Evolutionary conservation across 2,888 invertebrate species (phyloP).

Genomic region (Rhopalosiphum nymphaeae): DNA sequence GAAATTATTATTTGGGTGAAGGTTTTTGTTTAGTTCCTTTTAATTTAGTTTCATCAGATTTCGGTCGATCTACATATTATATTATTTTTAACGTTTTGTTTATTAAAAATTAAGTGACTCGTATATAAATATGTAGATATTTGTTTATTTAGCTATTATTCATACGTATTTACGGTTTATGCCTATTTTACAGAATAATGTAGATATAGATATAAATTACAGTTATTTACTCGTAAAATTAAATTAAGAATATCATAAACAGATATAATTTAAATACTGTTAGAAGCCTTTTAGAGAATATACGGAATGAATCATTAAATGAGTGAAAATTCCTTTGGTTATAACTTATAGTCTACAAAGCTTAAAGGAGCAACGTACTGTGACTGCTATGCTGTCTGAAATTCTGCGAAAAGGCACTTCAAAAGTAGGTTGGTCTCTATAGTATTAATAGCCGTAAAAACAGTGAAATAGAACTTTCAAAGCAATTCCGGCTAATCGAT

Average conservation of each 20-base stretch:
- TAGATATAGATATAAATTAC: background rate
- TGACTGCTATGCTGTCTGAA: background rate
- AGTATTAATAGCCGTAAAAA: background rate
- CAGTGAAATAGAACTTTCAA: background rate
- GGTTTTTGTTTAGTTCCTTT: background rate
- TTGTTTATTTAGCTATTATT: background rate
- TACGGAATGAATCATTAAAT: background rate
- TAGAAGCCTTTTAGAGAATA: background rate
- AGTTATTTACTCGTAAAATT: background rate
- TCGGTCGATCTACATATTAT: background rate
- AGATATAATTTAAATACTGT: background rate
- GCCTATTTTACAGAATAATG: background rate
- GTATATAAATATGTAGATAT: background rate
- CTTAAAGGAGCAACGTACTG: background rate
- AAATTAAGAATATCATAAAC: background rate
- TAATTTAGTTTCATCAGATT: background rate
- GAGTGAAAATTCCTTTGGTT: background rate
- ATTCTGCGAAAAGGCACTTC: background rate
- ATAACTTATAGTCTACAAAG: background rate
- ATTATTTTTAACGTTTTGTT: background rate
- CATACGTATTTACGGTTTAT: background rate
- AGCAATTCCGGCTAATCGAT: background rate
- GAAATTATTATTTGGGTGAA: background rate
- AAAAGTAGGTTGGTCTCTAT: conserved; percentile 9
- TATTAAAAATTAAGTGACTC: background rate